phyloP scores from a whole-genome alignment of 2,888 invertebrate genomes.

The Gisinianus flammeolus region DNA sequence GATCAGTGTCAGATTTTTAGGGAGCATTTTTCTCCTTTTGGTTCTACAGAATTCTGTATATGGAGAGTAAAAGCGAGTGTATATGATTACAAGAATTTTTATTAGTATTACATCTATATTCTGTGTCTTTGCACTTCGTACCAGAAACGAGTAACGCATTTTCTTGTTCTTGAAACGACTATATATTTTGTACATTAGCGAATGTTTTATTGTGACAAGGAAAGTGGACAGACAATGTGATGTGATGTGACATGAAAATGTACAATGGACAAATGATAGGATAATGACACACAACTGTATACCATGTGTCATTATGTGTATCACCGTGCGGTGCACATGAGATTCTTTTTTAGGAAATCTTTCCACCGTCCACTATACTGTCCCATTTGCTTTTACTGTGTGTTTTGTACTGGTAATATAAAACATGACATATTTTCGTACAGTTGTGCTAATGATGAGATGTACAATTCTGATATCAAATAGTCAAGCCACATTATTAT shows the following conservation, averaged over 20 bases:
- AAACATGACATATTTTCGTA: background rate
- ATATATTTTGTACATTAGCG: background rate
- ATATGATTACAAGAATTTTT: no score
- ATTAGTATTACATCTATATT: no score
- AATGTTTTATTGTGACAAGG: slow-evolving; percentile 17
- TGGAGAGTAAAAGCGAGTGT: no score
- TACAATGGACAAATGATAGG: slow-evolving; percentile 7
- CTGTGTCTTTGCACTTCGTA: no score
- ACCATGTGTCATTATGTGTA: background rate
- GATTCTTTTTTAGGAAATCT: background rate
- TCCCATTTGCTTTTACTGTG: background rate
- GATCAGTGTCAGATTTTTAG: no score
- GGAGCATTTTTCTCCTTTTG: no score
- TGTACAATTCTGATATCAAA: background rate
- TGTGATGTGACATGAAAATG: background rate
- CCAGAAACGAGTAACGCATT: background rate
- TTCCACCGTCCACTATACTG: background rate
- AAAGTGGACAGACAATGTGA: slow-evolving; percentile 28
- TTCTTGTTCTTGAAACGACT: no score
- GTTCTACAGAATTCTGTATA: no score
- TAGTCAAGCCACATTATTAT: background rate
- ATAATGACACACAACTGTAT: slow-evolving; percentile 21
- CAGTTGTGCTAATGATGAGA: slow-evolving; percentile 1
- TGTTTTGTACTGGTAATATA: background rate
- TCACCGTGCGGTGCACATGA: background rate